phyloP scores from a whole-genome alignment of 2,113 vertebrate genomes.

The Steatornis caripensis region DNA sequence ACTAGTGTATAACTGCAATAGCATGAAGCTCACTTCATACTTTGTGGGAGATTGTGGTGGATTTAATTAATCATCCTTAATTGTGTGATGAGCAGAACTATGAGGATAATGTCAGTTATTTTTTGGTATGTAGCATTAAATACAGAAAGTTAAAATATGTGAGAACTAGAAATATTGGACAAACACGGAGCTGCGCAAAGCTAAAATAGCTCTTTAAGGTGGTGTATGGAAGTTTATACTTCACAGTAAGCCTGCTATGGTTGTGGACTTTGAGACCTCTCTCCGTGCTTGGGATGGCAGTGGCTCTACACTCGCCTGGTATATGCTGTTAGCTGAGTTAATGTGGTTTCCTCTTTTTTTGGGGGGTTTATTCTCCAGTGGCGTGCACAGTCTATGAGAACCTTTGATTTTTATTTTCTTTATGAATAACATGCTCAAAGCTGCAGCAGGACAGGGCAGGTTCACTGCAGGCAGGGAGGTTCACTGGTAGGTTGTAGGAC shows the following conservation, averaged over 20 bases:
- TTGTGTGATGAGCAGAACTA: not conserved
- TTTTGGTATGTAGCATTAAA: not conserved
- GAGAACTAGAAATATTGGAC: not conserved
- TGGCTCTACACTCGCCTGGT: not conserved
- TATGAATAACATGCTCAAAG: not conserved
- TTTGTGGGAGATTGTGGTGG: not conserved
- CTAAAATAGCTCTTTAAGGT: not conserved
- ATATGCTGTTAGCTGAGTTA: not conserved
- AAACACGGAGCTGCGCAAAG: not conserved
- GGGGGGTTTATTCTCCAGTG: not conserved
- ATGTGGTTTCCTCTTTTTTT: not conserved
- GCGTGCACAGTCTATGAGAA: not conserved
- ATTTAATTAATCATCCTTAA: not conserved
- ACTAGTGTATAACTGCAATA: not conserved
- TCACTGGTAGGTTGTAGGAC: not conserved
- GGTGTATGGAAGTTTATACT: not conserved
- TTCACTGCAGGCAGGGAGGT: not conserved
- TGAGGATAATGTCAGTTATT: not conserved
- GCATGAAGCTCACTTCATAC: not conserved
- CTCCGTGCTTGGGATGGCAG: not conserved
- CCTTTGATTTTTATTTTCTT: not conserved
- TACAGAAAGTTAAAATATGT: not conserved
- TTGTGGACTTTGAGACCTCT: not conserved
- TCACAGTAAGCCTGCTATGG: not conserved
- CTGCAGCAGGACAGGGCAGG: not conserved